phyloP scores from a whole-genome alignment of 2,113 vertebrate species.

The Acanthochromis polyacanthus region DNA sequence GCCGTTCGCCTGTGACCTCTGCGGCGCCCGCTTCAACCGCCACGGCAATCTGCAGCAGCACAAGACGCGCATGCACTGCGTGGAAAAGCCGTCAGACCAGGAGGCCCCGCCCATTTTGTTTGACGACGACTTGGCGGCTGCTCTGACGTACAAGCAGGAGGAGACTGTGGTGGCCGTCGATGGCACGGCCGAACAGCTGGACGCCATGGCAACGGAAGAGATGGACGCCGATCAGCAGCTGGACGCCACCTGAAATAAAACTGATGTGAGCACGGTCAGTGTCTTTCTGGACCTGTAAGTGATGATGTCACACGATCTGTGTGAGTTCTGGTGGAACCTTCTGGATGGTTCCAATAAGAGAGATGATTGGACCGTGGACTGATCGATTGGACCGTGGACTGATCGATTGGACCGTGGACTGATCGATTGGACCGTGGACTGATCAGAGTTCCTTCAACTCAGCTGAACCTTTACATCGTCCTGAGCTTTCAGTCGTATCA shows the following conservation, averaged over 20 bases:
- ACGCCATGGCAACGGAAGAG: not conserved
- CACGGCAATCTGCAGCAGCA: slow-evolving; percentile 76
- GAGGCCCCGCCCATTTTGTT: slow-evolving; percentile 60
- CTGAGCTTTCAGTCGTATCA: too few species aligned
- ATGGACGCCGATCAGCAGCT: not conserved
- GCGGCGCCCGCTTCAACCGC: slow-evolving; percentile 69
- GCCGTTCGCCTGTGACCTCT: slow-evolving; percentile 68
- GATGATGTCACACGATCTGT: not conserved
- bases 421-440: too few species aligned
- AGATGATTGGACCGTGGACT: too few species aligned
- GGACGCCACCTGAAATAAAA: not conserved
- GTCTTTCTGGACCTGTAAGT: not conserved
- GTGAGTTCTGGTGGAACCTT: too few species aligned
- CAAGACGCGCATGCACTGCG: slow-evolving; percentile 66
- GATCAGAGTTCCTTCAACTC: too few species aligned
- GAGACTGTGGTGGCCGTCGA: slow-evolving; percentile 32
- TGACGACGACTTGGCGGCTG: slow-evolving; percentile 16
- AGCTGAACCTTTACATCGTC: too few species aligned
- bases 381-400: too few species aligned
- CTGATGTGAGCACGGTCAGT: not conserved
- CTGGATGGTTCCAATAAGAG: too few species aligned
- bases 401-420: too few species aligned
- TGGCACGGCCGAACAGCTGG: fast-evolving
- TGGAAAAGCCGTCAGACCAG: fast-evolving
- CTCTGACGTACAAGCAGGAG: slow-evolving; percentile 58